phyloP scores from a whole-genome alignment of 2,797 vertebrate species.

The Coracias cyanogaster region DNA sequence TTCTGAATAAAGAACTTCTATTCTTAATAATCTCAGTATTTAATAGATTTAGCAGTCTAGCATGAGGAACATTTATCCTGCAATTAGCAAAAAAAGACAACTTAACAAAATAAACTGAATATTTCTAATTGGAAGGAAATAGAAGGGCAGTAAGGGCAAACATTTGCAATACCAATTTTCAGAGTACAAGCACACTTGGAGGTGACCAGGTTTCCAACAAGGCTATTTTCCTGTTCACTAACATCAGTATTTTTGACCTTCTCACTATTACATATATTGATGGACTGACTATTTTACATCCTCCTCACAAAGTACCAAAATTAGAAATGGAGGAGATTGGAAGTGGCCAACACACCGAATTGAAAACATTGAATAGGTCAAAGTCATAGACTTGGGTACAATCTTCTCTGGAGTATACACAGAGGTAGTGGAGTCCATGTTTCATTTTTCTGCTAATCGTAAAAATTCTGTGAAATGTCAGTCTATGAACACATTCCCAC shows the following conservation, averaged over 20 bases:
- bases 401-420: slow-evolving; percentile 2
- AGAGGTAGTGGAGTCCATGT: slow-evolving; percentile 10
- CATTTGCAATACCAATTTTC: neutral
- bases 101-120: neutral
- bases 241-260: slow-evolving; percentile 27
- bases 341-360: slow-evolving; percentile 24
- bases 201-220: neutral
- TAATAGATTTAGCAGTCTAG: neutral
- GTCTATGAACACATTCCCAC: neutral
- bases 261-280: slow-evolving; percentile 4
- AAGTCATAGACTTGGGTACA: slow-evolving; percentile 44
- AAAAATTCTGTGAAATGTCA: slow-evolving; percentile 47
- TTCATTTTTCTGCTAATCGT: slow-evolving; percentile 53
- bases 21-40: neutral
- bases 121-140: neutral
- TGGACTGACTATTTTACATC: slow-evolving; percentile 30
- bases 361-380: slow-evolving; percentile 60
- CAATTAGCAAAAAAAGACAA: neutral
- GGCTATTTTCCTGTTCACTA: slow-evolving; percentile 12
- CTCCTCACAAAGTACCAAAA: slow-evolving; percentile 16
- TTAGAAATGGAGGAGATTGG: slow-evolving; percentile 41
- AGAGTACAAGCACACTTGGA: neutral
- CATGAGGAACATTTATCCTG: neutral
- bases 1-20: neutral
- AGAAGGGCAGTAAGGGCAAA: neutral